Percentiles rank a stretch among this genome's conserved stretches.
Evolutionary conservation across 2,797 vertebrate species (phyloP).

Genomic region (Erethizon dorsatum): DNA sequence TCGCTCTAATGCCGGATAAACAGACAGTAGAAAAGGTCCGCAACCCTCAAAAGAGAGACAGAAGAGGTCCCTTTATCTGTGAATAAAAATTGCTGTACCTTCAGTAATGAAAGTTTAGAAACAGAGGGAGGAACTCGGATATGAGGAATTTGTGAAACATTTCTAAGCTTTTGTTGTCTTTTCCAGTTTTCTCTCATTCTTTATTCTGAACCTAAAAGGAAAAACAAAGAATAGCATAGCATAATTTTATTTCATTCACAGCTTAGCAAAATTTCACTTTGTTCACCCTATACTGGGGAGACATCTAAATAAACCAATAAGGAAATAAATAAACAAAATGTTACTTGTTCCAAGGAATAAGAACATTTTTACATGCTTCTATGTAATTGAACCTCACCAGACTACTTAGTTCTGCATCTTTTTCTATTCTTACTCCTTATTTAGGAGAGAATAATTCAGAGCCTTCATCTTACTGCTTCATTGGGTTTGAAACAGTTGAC

Average conservation of each 20-base stretch:
- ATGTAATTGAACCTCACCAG: not conserved
- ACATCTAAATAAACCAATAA: slow-evolving; percentile 8
- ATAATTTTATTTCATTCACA: slow-evolving; percentile 6
- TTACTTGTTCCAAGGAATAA: not conserved
- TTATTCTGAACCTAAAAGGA: slow-evolving; percentile 1
- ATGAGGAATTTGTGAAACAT: slow-evolving; percentile 26
- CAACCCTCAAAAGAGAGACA: not conserved
- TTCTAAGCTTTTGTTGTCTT: not conserved
- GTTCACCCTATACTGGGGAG: not conserved
- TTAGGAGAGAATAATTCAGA: not conserved
- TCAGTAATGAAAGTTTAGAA: slow-evolving; percentile 67
- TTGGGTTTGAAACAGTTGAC: not conserved
- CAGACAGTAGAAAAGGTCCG: not conserved
- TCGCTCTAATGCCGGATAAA: not conserved
- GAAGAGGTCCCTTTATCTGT: not conserved
- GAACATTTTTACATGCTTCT: not conserved
- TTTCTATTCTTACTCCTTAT: not conserved
- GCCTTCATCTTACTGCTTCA: not conserved
- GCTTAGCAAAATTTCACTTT: not conserved
- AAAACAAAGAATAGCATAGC: slow-evolving; percentile 14
- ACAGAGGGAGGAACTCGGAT: slow-evolving; percentile 55
- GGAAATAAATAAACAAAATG: not conserved
- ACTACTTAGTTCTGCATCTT: not conserved
- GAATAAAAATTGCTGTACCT: slow-evolving; percentile 58
- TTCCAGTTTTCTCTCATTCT: slow-evolving; percentile 73